Evolutionary conservation across 2,797 vertebrate species (phyloP).

Genomic region (Poeciliopsis presidionis): DNA sequence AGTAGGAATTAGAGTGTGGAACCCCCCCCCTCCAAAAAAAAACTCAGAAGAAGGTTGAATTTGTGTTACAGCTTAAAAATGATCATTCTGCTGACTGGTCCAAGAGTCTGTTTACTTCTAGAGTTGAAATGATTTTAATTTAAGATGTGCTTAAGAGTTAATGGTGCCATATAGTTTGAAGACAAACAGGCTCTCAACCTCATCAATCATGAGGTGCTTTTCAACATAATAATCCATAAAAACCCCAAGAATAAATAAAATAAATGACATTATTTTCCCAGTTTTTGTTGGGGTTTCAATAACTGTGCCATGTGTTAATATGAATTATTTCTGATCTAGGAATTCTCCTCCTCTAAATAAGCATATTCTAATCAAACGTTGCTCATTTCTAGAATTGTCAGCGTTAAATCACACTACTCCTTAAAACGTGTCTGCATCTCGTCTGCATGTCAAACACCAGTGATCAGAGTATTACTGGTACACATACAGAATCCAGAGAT

Average conservation of each 20-base stretch:
- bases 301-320: background rate
- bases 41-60: background rate
- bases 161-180: background rate
- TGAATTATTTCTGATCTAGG: background rate
- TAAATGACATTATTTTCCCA: background rate
- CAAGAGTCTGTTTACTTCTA: background rate
- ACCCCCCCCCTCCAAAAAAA: too few relatives aligned
- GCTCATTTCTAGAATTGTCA: background rate
- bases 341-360: background rate
- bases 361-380: background rate
- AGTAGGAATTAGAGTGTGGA: background rate
- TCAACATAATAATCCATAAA: background rate
- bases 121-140: background rate
- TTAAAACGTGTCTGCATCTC: background rate
- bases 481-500: background rate
- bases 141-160: background rate
- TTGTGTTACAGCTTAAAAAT: background rate
- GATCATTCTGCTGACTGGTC: background rate
- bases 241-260: too few relatives aligned
- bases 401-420: background rate
- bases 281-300: background rate
- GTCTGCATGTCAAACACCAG: background rate
- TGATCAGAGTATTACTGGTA: too few relatives aligned
- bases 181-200: background rate
- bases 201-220: background rate